Percentiles rank a stretch among this genome's conserved stretches.
Evolutionary conservation across 2,888 invertebrate species (phyloP).

Genomic region (Nesidiocoris tenuis): DNA sequence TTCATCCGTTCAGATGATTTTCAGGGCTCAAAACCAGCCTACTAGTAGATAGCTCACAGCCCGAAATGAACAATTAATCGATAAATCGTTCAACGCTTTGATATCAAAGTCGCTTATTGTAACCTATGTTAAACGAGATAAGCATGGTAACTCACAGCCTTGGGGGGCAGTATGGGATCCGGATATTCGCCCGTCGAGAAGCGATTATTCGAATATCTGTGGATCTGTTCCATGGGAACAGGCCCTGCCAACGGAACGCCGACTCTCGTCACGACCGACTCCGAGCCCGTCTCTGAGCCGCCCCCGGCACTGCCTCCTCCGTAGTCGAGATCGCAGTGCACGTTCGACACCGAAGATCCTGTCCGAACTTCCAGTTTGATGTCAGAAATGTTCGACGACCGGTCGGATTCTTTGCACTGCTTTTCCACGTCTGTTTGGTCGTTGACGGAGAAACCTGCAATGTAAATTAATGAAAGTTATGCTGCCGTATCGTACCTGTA

Average conservation of each 20-base stretch:
- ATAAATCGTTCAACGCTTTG: no score
- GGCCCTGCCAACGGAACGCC: slow-evolving; percentile 77
- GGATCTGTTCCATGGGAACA: slow-evolving; percentile 60
- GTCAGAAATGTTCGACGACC: slow-evolving; percentile 90
- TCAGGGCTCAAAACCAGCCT: no score
- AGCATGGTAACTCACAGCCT: slow-evolving; percentile 55
- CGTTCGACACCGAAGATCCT: slow-evolving; percentile 74
- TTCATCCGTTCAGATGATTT: no score
- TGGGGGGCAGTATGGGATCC: slow-evolving; percentile 73
- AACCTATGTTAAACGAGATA: slow-evolving; percentile 45
- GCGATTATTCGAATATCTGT: slow-evolving; percentile 58
- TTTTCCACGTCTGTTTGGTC: slow-evolving; percentile 61
- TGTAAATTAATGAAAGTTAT: no score
- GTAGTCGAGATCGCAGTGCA: slow-evolving; percentile 54
- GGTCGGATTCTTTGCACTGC: slow-evolving; percentile 70
- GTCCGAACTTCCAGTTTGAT: slow-evolving; percentile 85
- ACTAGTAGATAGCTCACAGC: no score
- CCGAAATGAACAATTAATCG: no score
- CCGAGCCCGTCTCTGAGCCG: slow-evolving; percentile 64
- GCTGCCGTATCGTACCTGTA: no score
- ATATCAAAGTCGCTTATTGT: no score
- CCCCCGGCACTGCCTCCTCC: slow-evolving; percentile 64
- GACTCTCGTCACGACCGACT: slow-evolving; percentile 58
- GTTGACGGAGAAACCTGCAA: slow-evolving; percentile 51
- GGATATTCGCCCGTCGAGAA: slow-evolving; percentile 74